phyloP scores from a whole-genome alignment of 2,113 vertebrate species.

The Oreochromis tanganicae region DNA sequence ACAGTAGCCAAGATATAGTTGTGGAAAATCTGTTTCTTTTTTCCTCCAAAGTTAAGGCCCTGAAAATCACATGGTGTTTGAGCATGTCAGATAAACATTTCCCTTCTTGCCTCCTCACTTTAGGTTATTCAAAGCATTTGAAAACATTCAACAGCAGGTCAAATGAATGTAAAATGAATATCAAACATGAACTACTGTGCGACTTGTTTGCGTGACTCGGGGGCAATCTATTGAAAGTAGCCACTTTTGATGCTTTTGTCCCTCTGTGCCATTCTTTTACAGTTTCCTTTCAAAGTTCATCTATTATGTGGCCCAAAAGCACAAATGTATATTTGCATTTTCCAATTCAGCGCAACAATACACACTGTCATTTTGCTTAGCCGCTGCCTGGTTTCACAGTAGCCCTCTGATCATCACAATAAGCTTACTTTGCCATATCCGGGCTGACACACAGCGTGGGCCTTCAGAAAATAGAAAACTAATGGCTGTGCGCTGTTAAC shows the following conservation, averaged over 20 bases:
- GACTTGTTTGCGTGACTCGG: constrained; percentile 53
- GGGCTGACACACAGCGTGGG: constrained; percentile 56
- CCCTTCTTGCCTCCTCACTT: not conserved
- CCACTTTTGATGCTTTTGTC: constrained; percentile 61
- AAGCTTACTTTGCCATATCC: constrained; percentile 61
- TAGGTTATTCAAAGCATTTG: not conserved
- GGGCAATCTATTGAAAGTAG: constrained; percentile 20
- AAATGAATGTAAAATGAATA: not conserved
- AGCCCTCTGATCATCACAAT: constrained; percentile 62
- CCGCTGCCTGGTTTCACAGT: constrained; percentile 30
- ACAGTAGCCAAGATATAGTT: constrained; percentile 8
- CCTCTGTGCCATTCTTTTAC: constrained; percentile 54
- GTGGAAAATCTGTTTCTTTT: constrained; percentile 14
- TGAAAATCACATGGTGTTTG: not conserved
- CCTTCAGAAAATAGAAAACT: constrained; percentile 64
- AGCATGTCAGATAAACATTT: not conserved
- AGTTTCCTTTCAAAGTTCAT: constrained; percentile 58
- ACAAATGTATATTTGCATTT: constrained; percentile 70
- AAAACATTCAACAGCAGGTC: not conserved
- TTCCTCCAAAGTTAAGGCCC: not conserved
- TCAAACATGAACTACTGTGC: not conserved
- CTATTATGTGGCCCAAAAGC: constrained; percentile 50
- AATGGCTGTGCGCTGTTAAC: constrained; percentile 58
- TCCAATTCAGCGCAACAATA: constrained; percentile 59
- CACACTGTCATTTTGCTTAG: constrained; percentile 51